Base-by-base conservation (phyloP, 1,140 invertebrate genomes). In the Halesus radiatus region DNA sequence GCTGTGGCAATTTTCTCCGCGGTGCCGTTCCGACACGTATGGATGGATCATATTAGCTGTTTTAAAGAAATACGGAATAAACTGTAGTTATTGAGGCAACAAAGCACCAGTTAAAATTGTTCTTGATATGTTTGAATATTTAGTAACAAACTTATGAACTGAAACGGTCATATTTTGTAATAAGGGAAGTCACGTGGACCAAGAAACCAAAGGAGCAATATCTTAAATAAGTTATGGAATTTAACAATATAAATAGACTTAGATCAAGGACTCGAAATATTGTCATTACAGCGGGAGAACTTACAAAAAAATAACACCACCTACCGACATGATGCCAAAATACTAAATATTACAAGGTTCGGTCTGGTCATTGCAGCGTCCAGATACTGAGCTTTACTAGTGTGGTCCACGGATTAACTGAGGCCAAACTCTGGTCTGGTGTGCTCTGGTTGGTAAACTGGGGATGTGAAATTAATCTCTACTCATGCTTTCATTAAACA, bases 241-340 rank as follows among this genome's bases (percentile, higher is more conserved):
- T 10, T 13, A 37, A 45, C 37, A 45, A 8, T 45, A 13, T 13
- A 45, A n/a, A 13, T 45, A 45, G 10, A 13, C 8, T 80, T 78
- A 77, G 81, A 82, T 82, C 81, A 32, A 82, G 15, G 37, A 52
- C 64, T 70, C 76, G 45, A 79, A 68, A 82, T 79, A 79, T 74
- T 80, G 81, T 80, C 81, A 82, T 62, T 45, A 78, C 16, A 78
- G 62, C 60, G 60, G 76, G 64, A 78, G 74, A 76, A 82, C 45
- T 77, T 73, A 76, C 52, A 75, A 70, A 52, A 54, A 74, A 72
- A 74, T 68, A 82, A 82, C 81, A 82, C 77, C 81, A 83, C 79
- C 81, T 83, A 83, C 81, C 81, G 81, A 80, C 29, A 80, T 83
- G 81, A 80, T 83, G 81, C 22, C 60, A 81, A 81, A 76, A 70